Conservation (phyloP, 64 coral and sea anemone species). For the Hydrozoanthus tunicans region DNA sequence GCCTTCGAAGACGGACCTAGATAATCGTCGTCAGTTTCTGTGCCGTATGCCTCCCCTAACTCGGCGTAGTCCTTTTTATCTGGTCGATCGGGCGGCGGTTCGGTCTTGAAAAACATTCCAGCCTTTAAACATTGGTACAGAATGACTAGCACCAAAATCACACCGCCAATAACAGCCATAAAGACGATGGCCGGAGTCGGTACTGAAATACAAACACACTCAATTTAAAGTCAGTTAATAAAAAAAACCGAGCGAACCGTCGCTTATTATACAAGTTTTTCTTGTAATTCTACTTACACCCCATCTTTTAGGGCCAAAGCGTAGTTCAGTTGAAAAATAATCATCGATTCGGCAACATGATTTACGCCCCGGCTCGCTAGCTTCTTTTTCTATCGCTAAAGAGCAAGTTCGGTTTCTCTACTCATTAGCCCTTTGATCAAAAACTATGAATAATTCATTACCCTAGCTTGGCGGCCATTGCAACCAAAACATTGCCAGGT, state of each 20-base stretch:
- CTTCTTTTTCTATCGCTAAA: slow-evolving; percentile 48
- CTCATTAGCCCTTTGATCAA: slow-evolving; percentile 63
- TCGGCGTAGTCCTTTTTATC: slow-evolving; percentile 82
- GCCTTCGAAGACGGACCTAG: slow-evolving; percentile 84
- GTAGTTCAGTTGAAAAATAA: slow-evolving; percentile 30
- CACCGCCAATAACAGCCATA: slow-evolving; percentile 94
- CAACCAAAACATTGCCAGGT: slow-evolving; percentile 49
- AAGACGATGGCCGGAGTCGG: slow-evolving; percentile 95
- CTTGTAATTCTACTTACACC: slow-evolving; percentile 14
- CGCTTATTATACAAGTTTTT: too few species aligned
- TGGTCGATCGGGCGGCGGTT: slow-evolving; percentile 74
- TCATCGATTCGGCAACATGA: slow-evolving; percentile 54
- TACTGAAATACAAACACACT: slow-evolving; percentile 76
- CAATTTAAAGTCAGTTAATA: slow-evolving; percentile 38
- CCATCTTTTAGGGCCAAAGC: slow-evolving; percentile 39
- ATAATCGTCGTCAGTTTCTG: slow-evolving; percentile 89
- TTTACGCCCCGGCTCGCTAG: slow-evolving; percentile 39
- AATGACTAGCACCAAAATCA: slow-evolving; percentile 74
- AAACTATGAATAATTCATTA: slow-evolving; percentile 59
- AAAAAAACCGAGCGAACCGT: neutral
- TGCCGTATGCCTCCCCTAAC: slow-evolving; percentile 79
- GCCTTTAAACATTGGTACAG: slow-evolving; percentile 93
- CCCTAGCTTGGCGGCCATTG: neutral
- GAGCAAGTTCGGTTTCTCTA: slow-evolving; percentile 58
- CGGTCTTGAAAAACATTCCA: slow-evolving; percentile 96